Base-by-base conservation (phyloP, 2,797 vertebrate species). In the Enteromius thamalakanensis region DNA sequence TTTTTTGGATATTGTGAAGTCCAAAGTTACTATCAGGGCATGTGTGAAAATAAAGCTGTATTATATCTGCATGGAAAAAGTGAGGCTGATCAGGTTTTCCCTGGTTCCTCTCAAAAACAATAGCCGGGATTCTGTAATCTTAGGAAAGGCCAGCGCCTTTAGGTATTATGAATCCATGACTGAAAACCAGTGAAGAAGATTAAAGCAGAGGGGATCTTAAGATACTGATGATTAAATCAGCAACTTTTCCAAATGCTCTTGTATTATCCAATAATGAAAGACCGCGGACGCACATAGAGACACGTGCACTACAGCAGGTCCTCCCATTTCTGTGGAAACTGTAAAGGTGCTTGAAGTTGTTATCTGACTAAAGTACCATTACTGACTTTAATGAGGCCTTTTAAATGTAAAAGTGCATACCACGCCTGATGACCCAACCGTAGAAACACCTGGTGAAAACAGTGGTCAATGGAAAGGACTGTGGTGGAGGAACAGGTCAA, bases 71-170 rank as follows among this genome's bases (percentile, higher is more conserved):
- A 85, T 84, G 74, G 75, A 81, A 88, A 84, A 85, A 64, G 74
- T 51, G 76, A 76, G 78, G 86, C 68, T 81, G 84, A 69, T 55
- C 72, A 86, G 40, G 47, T 86, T 86, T 90, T 34, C 11, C 40
- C 76, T 37, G 6, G 90, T 93, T 94, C 91, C 92, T 90, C 87
- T 81, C 70, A 79, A 87, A 82, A 87, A 88, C 83, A 86, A 91
- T 88, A 86, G 88, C 86, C 87, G 64, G 83, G 90, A 90, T 60
- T 74, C 82, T 70, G 77, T 71, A 71, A 80, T 69, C 90, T 91
- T 92, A 91, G 89, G 87, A 89, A 89, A 79, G 77, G 62, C 40
- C 11, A 51, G 53, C 42, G 17, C 42, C 40, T 83, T 29, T 58
- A 80, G 53, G 14, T 69, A 75, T 34, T 29, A 58, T 75, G n/a